Evolutionary conservation across 2,888 invertebrate species (phyloP).

Genomic region (Pyrrhosoma nymphula): DNA sequence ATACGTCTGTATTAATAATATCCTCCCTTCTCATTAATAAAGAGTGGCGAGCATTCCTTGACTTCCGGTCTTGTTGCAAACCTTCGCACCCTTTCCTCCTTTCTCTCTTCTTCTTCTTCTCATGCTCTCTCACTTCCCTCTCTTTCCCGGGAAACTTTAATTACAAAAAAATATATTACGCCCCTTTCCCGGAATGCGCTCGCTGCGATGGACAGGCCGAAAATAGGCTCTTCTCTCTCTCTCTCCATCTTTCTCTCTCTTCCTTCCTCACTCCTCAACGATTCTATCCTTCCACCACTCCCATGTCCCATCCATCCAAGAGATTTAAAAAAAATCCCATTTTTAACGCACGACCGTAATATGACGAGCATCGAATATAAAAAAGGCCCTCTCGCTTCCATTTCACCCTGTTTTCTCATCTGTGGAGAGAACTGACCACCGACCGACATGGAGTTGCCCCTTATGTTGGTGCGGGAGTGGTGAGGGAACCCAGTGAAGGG

Average conservation of each 20-base stretch:
- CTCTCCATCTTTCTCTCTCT: not conserved
- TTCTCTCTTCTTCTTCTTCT: not conserved
- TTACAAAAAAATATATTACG: not conserved
- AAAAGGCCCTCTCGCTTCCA: not conserved
- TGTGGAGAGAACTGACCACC: too few relatives aligned
- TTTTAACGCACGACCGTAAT: constrained; percentile 10
- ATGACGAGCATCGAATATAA: not conserved
- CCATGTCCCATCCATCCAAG: not conserved
- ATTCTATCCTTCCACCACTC: too few relatives aligned
- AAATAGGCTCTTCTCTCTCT: not conserved
- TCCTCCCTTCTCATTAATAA: not conserved
- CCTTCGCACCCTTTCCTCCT: not conserved
- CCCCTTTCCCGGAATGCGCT: not conserved
- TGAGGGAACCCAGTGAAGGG: too few relatives aligned
- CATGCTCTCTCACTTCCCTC: not conserved
- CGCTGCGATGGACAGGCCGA: not conserved
- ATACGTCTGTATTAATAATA: too few relatives aligned
- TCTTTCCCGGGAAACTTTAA: not conserved
- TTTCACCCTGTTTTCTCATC: too few relatives aligned
- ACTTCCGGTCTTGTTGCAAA: not conserved
- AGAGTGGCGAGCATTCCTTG: not conserved
- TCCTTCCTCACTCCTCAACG: too few relatives aligned
- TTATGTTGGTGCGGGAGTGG: too few relatives aligned
- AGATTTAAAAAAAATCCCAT: not conserved
- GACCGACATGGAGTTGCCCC: too few relatives aligned